Evolutionary conservation across 53 echinoderm and acorn worm genomes (phyloP).

Genomic region (Crossaster papposus): DNA sequence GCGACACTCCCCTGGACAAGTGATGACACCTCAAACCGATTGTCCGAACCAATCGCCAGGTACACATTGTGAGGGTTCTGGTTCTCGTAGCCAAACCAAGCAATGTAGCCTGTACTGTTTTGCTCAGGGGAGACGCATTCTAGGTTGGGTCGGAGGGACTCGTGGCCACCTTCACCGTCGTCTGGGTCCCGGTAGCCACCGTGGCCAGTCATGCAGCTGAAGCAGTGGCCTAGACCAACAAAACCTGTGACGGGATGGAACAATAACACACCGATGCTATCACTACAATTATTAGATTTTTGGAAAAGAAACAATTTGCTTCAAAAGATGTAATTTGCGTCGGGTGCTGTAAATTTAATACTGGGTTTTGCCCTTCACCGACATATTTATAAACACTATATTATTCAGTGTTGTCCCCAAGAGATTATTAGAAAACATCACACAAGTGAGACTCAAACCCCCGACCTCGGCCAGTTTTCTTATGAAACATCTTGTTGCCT

Average conservation of each 20-base stretch:
- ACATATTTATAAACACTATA: no score
- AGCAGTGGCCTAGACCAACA: conserved; percentile 72
- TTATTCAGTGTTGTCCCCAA: no score
- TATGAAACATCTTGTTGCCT: no score
- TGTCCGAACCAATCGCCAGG: conserved; percentile 79
- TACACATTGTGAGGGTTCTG: conserved; percentile 86
- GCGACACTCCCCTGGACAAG: conserved; percentile 49
- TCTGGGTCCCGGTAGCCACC: conserved; percentile 75
- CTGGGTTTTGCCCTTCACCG: no score
- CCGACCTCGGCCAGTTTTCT: no score
- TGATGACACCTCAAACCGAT: conserved; percentile 64
- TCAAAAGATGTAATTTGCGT: no score
- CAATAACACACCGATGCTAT: background rate
- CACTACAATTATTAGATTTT: background rate
- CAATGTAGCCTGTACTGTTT: conserved; percentile 65
- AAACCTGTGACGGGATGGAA: conserved; percentile 34
- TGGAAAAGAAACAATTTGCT: no score
- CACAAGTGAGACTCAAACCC: no score
- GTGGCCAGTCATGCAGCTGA: conserved; percentile 72
- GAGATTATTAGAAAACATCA: no score
- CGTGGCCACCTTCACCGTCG: conserved; percentile 76
- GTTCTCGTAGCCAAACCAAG: conserved; percentile 90
- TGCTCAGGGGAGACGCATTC: conserved; percentile 72
- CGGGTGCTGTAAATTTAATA: no score
- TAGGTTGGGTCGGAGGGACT: conserved; percentile 64